phyloP scores from a whole-genome alignment of 2,797 vertebrate genomes.

The Tragopan temminckii region DNA sequence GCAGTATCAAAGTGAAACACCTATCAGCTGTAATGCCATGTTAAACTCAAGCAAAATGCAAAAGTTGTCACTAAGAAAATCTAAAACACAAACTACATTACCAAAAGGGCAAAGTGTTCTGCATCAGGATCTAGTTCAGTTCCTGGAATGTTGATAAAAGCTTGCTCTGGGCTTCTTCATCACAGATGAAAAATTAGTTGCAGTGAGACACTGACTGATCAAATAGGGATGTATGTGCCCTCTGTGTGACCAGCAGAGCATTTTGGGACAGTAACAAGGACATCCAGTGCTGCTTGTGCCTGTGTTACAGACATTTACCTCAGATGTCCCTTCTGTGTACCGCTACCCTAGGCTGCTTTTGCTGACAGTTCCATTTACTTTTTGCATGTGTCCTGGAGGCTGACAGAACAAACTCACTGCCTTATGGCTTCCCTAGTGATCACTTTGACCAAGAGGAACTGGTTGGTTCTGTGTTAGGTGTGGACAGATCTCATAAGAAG shows the following conservation, averaged over 20 bases:
- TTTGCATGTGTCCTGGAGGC: not conserved
- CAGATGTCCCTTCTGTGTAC: not conserved
- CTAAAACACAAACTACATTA: constrained; percentile 58
- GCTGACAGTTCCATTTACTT: not conserved
- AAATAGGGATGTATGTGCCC: not conserved
- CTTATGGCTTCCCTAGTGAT: not conserved
- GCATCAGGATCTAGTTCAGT: not conserved
- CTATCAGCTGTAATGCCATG: constrained; percentile 24
- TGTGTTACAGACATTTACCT: not conserved
- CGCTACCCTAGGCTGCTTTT: not conserved
- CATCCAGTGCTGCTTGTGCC: not conserved
- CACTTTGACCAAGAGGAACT: not conserved
- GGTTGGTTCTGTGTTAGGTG: constrained; percentile 1
- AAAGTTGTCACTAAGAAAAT: constrained; percentile 55
- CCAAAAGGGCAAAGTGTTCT: not conserved
- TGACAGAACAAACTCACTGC: not conserved
- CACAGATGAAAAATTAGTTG: not conserved
- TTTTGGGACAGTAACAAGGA: not conserved
- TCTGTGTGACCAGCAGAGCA: not conserved
- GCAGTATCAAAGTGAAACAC: constrained; percentile 25
- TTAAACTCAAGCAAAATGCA: constrained; percentile 53
- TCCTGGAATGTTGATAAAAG: not conserved
- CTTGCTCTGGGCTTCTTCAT: not conserved
- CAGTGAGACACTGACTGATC: not conserved
- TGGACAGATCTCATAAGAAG: not conserved